These are phyloP conservation scores for Bombus terrestris DNA, from an alignment of 1,140 invertebrate species.

Conservation along the genomic window DNA sequence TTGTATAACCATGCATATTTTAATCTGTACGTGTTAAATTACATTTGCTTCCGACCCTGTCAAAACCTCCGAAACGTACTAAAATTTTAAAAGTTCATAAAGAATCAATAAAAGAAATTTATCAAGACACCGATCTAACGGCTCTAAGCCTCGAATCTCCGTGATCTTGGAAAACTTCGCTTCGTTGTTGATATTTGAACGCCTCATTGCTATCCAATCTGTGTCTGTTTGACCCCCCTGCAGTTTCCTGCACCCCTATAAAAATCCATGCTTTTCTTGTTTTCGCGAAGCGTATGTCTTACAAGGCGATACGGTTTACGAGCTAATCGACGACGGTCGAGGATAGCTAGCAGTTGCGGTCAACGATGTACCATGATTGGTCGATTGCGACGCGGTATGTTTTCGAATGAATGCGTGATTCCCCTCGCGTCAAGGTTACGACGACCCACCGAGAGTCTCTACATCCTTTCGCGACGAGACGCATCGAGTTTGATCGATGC, in stretches of 20 bases:
- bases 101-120: background rate
- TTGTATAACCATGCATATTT: no score
- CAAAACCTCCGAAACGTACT: background rate
- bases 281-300: background rate
- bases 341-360: background rate
- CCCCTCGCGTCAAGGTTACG: background rate
- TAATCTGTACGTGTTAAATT: no score
- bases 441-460: background rate
- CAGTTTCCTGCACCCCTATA: background rate
- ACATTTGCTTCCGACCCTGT: background rate
- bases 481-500: background rate
- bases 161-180: background rate
- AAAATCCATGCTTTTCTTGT: background rate
- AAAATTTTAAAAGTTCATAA: background rate
- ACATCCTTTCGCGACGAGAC: background rate
- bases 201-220: fast-evolving
- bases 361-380: constrained; percentile 11
- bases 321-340: background rate
- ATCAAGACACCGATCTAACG: no score
- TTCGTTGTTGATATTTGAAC: background rate
- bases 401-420: constrained; percentile 23
- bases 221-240: no score
- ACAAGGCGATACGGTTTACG: background rate
- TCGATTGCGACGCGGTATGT: background rate
- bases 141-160: no score